These are phyloP conservation scores for Sitta europaea DNA, from an alignment of 2,113 vertebrate genomes.

Conservation along the genomic window DNA sequence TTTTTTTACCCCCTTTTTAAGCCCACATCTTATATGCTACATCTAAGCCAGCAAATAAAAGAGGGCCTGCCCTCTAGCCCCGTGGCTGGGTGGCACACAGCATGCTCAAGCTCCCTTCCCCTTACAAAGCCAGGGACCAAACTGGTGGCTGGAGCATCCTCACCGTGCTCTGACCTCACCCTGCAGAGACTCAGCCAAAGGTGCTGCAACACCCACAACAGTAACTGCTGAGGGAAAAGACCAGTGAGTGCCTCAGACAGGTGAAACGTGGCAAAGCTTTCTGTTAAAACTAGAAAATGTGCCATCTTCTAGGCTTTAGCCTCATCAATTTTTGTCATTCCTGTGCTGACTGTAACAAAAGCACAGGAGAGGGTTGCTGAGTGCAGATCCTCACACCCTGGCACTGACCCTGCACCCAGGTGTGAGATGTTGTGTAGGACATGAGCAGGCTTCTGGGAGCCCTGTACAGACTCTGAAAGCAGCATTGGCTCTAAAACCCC, in stretches of 20 bases:
- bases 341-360: not conserved
- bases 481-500: not conserved
- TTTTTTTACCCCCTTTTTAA: not conserved
- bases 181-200: not conserved
- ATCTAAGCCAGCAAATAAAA: not conserved
- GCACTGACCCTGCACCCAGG: not conserved
- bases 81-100: not conserved
- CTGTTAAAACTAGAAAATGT: not conserved
- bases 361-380: accelerated
- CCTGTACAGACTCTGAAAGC: not conserved
- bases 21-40: accelerated
- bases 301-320: not conserved
- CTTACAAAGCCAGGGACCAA: not conserved
- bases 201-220: not conserved
- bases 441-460: not conserved
- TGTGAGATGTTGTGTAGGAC: not conserved
- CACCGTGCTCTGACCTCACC: not conserved
- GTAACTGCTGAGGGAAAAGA: not conserved
- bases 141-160: not conserved
- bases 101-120: not conserved
- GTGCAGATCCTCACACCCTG: not conserved
- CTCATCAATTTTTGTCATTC: not conserved
- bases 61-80: not conserved
- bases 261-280: not conserved
- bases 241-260: not conserved